Evolutionary conservation across 2,888 invertebrate genomes (phyloP), one percentile per base, ranked within the genome.

Genomic region (Ichneumon xanthorius): DNA sequence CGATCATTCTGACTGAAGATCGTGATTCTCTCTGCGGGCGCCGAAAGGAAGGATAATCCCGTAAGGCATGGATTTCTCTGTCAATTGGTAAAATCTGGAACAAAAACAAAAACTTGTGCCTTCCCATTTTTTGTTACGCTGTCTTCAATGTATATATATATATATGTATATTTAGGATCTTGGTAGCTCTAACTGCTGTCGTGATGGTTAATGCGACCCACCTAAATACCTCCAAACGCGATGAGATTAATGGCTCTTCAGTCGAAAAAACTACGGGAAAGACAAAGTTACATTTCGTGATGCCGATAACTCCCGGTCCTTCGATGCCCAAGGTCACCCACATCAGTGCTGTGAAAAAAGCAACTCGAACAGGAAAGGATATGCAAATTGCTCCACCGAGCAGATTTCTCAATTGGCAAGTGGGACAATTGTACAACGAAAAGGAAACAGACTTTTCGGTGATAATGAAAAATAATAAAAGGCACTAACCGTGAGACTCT

Each of bases 31-130:
- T 48, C 50, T 58, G 19, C 48, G 61, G 45, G 63, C 45, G 37
- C 33, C 14, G 22, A 45, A 22, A 79, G 37, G 30, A 70, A 70
- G 22, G 61, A 71, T 84, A 55, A 84, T 80, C 80, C 80, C 6
- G 50, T 45, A 40, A 65, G 55, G 63, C 68, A 68, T 61, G 79
- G 79, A 79, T 79, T 53, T 53, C 68, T 58, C 67, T 75, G 79
- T 83, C 83, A 65, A 77, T 71, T 45, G 50, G 50, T 40, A 50
- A 83, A 65, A 76, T 70, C 19, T 22, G 37, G 63, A 63, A 63
- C 26, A 16, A 33, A 30, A 63, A 63, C 30, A 16, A 75, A 75
- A 67, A 80, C 16, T 73, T 70, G 61, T 33, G 45, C 45, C 53
- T 22, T 11, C 11, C 5, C 22, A 65, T 22, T 50, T 80, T 65